Evolutionary conservation across 2,797 vertebrate genomes (phyloP), one percentile per base, ranked within the genome.

Genomic region (Falco naumanni): DNA sequence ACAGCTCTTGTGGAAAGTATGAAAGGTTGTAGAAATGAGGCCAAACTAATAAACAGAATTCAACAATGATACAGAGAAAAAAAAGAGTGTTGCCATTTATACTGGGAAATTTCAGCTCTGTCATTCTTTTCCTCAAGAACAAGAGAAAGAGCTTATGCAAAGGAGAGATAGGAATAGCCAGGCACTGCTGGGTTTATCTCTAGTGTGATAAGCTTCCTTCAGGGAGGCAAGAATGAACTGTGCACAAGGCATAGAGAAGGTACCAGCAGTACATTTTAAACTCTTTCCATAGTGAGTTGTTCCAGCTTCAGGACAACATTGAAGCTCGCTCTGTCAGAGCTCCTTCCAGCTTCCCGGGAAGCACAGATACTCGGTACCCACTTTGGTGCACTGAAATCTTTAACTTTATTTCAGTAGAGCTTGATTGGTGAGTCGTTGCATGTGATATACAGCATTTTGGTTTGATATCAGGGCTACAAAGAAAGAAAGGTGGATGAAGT

Each of bases 161-260:
- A 81, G 76, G 87, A 26, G 72, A 95, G 86, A 93, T 43, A 89
- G 93, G 84, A 95, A n/a, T 33, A 87, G 65, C 56, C 54, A 92
- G 84, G 82, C 70, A 41, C 59, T 81, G 86, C 89, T 93, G 76
- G 69, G 45, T 92, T 90, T 97, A 80, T 94, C 89, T 84, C 61
- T 47, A 39, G 34, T 39, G 56, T 68, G 95, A 93, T 94, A 89
- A 86, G 68, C 89, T 81, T 80, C 84, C 93, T 94, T 92, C 89
- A 72, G 91, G 81, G 76, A 81, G 37, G 71, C 72, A 65, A 61
- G 86, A 94, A 72, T 81, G 84, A 84, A 84, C 80, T 86, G 13
- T 82, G 79, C 70, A 61, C 22, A 33, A 93, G 78, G 64, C 63
- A 78, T 29, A 41, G 45, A 53, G 76, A 69, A 70, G 26, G 43